Evolutionary conservation across 2,888 invertebrate species (phyloP), one percentile per base, ranked within the genome.

Genomic region (Caenorhabditis angaria): DNA sequence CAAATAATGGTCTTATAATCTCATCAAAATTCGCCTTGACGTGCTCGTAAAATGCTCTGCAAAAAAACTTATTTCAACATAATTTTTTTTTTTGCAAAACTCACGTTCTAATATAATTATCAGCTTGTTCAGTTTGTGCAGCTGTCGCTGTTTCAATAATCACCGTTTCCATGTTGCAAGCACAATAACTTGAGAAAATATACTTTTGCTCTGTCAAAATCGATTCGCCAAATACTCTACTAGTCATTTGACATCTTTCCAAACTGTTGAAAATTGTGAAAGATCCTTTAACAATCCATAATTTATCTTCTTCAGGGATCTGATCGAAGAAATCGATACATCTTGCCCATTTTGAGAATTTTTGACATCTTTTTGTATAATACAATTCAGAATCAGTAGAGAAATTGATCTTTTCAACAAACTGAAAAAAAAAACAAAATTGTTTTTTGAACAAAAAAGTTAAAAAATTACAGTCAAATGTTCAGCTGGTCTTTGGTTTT

Each of bases 221-320:
- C n/a, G 53, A 29, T 47, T 70, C 61, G 10, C 65, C 70, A 32
- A 65, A 70, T 1, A 65, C 1, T 58, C 65, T 65, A 0, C 35
- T 35, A 24, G 65, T 65, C 61, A 70, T 70, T 58, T 70, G 65
- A 24, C 51, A 61, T 64, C 69, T 64, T 61, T 70, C 69, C 18
- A 70, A 47, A 14, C 61, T 27, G 29, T 70, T 65, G 22, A 70
- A 70, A 14, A 53, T 29, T 25, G 61, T 62, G 51, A 70, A 65
- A 24, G 65, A 70, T 48, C 65, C 32, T 65, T 65, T 70, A 0
- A 70, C 65, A 55, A 55, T 55, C 27, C 50, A 57, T 29, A 70
- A 61, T 65, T 70, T 70, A 48, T 70, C 61, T 35, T 70, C 58
- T 50, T 65, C 70, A 12, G 48, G 28, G 28, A 70, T 50, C 5